A percentile compares a stretch with the other conserved stretches of the same genome.
These are phyloP conservation scores for Steromphala cineraria DNA, from an alignment of 2,888 invertebrate genomes.

Conservation along the genomic window DNA sequence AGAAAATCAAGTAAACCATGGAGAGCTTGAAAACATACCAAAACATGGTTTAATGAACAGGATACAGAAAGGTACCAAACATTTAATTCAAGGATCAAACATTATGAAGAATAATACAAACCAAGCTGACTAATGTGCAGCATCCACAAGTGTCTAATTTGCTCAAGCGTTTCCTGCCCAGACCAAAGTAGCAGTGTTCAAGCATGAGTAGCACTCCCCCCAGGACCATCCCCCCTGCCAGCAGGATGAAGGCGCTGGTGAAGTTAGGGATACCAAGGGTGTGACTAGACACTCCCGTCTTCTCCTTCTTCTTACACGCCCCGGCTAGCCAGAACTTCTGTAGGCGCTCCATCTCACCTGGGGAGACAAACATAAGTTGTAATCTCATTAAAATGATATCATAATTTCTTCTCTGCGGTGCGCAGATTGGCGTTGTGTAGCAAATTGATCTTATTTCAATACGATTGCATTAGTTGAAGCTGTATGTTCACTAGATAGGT, in stretches of 20 bases:
- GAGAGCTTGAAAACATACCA: too few species aligned
- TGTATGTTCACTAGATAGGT: too few species aligned
- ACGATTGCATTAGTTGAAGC: too few species aligned
- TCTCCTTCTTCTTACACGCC: conserved; percentile 89
- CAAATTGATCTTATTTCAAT: too few species aligned
- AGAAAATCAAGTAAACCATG: too few species aligned
- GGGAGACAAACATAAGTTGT: too few species aligned
- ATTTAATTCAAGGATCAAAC: not conserved
- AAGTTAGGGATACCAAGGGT: conserved; percentile 85
- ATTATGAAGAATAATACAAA: conserved; percentile 76
- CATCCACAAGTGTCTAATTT: conserved; percentile 88
- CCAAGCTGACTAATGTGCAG: conserved; percentile 95
- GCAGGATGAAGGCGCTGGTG: conserved; percentile 94
- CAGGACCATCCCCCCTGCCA: conserved; percentile 94
- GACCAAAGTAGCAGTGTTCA: conserved; percentile 96
- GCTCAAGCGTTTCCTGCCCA: conserved; percentile 76
- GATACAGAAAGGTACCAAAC: not conserved
- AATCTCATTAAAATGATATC: too few species aligned
- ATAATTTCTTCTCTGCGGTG: too few species aligned
- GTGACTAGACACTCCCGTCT: conserved; percentile 82
- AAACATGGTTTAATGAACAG: too few species aligned
- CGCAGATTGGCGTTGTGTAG: too few species aligned
- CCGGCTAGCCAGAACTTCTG: conserved; percentile 96
- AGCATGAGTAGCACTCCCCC: conserved; percentile 90
- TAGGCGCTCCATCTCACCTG: conserved; percentile 93